Base-by-base conservation (phyloP, 2,888 invertebrate species). In the Cataglyphis livida region DNA sequence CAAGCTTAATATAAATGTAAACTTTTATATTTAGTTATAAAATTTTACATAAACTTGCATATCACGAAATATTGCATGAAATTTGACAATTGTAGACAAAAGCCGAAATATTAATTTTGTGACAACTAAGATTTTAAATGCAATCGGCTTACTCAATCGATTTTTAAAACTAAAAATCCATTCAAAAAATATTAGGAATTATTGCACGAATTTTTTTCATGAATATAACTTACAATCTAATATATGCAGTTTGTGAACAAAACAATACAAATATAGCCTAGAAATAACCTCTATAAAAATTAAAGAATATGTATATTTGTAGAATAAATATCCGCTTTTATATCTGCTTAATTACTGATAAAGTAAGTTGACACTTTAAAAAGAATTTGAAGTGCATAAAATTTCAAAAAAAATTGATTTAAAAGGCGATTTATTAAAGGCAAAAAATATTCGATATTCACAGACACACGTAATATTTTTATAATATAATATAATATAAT, bases 21-120 rank as follows among this genome's bases (percentile, higher is more conserved):
- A 32, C 35, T 54, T 54, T 54, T 54, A 54, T 21, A 35, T 10
- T 35, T 73, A 73, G 61, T 59, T 38, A 38, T n/a, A n/a, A 73
- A 61, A 2, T 12, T 54, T 70, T 21, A 21, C 21, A 38, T 15
- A 38, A 18, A 59, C 1, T 59, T 73, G 21, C 7, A 0, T 68
- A 68, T 35, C 7, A 38, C 5, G 25, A 7, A 61, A n/a, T 5
- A 4, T 41, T 73, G 10, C 0, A 4, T 3, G 7, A 57, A 3
- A 73, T 73, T 51, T 38, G 28, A n/a, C 18, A 35, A 61, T 57
- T 71, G 5, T 10, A 57, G 35, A 25, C 12, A 38, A 71, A n/a
- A 38, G 21, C n/a, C 6, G 4, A 41, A 12, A 25, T 41, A 9
- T 28, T 28, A n/a, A 41, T 4, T 57, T 70, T 38, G 9, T n/a